A percentile compares a stretch with the other conserved stretches of the same genome.
Conservation (phyloP, 2,113 vertebrate species). For the Pelvicachromis taeniatus region DNA sequence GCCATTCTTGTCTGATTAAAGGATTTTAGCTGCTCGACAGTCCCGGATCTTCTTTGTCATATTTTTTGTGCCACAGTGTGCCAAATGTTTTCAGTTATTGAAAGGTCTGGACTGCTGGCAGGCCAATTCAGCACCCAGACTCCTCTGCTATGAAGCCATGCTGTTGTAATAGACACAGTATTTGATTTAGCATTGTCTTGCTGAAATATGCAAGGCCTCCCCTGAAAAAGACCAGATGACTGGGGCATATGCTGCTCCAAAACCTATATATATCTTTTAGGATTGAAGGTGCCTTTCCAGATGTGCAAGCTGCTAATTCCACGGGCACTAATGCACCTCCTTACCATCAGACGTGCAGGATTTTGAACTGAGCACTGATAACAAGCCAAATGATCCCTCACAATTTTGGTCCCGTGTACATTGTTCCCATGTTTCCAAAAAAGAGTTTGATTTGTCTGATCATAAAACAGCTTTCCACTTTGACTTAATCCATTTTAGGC, state of each 20-base stretch:
- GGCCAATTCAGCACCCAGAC: neutral
- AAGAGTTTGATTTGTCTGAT: neutral
- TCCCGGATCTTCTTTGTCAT: neutral
- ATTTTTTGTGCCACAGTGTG: neutral
- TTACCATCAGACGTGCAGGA: neutral
- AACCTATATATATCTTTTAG: neutral
- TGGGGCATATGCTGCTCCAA: neutral
- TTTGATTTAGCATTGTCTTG: neutral
- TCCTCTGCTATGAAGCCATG: neutral
- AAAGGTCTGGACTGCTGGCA: neutral
- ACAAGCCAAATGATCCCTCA: neutral
- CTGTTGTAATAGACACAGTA: neutral
- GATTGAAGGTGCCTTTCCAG: neutral
- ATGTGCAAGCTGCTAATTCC: neutral
- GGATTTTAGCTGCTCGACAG: neutral
- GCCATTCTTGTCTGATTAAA: neutral
- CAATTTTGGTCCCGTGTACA: neutral
- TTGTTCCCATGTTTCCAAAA: neutral
- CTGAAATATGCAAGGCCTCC: neutral
- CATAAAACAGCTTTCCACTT: neutral
- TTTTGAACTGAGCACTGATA: neutral
- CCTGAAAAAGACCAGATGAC: neutral
- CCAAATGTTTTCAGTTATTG: neutral
- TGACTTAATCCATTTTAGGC: neutral
- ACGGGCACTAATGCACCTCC: neutral